A percentile compares a stretch with the other conserved stretches of the same genome.
These are phyloP conservation scores for Trematocara marginatum DNA, from an alignment of 2,113 vertebrate genomes.

Conservation along the genomic window DNA sequence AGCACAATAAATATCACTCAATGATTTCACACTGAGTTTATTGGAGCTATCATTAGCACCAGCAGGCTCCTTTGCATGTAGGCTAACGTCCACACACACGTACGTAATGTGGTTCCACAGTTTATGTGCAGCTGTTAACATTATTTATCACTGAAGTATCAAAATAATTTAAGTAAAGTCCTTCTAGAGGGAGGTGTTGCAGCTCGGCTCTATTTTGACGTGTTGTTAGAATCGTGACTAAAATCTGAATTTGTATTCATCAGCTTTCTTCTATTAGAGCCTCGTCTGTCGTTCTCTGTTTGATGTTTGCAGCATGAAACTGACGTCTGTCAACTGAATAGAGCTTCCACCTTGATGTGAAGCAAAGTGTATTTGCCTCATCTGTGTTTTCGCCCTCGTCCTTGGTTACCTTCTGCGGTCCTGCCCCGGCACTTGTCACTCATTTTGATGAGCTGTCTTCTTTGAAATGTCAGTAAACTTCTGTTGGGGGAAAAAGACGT, in stretches of 20 bases:
- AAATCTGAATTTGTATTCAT: neutral
- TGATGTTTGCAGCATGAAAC: neutral
- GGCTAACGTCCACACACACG: neutral
- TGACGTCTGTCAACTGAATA: neutral
- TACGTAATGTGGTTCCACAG: fast-evolving
- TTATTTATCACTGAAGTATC: neutral
- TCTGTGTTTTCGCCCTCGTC: neutral
- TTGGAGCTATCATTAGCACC: neutral
- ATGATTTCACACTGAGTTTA: fast-evolving
- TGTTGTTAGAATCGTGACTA: neutral
- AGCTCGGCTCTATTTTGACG: neutral
- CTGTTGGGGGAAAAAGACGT: neutral
- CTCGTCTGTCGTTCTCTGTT: fast-evolving
- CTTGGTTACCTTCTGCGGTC: neutral
- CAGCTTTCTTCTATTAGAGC: neutral
- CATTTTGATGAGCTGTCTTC: neutral
- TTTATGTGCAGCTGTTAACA: neutral
- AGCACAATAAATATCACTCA: neutral
- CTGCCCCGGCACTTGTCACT: neutral
- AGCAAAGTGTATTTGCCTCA: neutral
- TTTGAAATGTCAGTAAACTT: neutral
- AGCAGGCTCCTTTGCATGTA: neutral
- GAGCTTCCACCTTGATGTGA: neutral
- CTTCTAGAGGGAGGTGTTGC: neutral
- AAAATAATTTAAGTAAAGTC: neutral